Base-by-base conservation (phyloP, 2,797 vertebrate genomes). In the Chiroxiphia lanceolata region DNA sequence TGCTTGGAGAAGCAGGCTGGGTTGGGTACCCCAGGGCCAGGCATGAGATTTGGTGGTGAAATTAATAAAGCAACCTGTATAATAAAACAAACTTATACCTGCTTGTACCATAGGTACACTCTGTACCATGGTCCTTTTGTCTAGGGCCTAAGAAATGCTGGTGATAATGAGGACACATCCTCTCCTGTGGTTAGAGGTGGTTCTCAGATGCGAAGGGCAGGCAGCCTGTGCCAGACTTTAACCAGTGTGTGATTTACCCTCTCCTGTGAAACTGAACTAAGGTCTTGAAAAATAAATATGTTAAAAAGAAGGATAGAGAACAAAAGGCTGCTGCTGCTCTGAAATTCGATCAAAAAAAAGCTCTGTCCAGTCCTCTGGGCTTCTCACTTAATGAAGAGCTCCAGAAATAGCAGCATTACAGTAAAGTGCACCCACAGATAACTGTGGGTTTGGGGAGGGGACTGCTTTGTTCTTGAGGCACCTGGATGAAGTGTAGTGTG, bases 231-330 rank as follows among this genome's bases (percentile, higher is more conserved):
- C 81, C 71, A 92, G 68, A 9, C 38, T 87, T 81, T 10, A 26
- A 26, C 61, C 61, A 44, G 11, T 15, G 45, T 83, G 57, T 54
- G 40, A 86, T 81, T 91, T 94, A 75, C 51, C 17, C 17, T 78
- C 69, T 72, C 75, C 53, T 60, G 42, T 59, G 65, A 44, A 40
- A 69, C 33, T 81, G 76, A 94, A 59, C 26, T 76, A 50, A 81
- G 33, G 51, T 34, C 40, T 85, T 83, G 70, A 90, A 89, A 92
- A 96, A 87, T 86, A 91, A 96, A 85, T 83, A 60, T 42, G 22
- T 91, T 64, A 57, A 93, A 88, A 89, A 70, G 44, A 64, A 63
- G 11, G 18, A 59, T 26, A 80, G 60, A 74, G 71, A 89, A 95
- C 51, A 87, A 95, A 96, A 91, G 11, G 10, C n/a, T 77, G 68